A percentile compares a stretch with the other conserved stretches of the same genome.
phyloP scores from a whole-genome alignment of 2,888 invertebrate genomes.

The Caenorhabditis zanzibari region DNA sequence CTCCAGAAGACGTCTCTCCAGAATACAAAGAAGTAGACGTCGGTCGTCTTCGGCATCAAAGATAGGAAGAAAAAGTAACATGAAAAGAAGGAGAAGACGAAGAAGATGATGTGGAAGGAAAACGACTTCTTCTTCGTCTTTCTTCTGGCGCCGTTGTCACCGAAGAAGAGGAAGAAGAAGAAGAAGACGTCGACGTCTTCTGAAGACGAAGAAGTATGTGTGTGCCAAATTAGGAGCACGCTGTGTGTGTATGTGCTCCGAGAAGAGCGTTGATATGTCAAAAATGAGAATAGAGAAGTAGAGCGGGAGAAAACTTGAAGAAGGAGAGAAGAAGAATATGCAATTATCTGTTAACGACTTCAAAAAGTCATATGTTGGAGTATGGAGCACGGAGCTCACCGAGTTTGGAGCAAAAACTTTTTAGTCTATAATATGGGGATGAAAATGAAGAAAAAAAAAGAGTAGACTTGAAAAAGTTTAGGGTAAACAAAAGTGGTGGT shows the following conservation, averaged over 20 bases:
- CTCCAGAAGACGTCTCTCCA: slow-evolving; percentile 3
- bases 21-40: slow-evolving; percentile 44
- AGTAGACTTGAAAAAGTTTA: slow-evolving; percentile 5
- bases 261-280: slow-evolving; percentile 51
- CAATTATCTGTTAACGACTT: slow-evolving; percentile 67
- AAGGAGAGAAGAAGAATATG: slow-evolving; percentile 54
- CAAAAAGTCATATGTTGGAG: too few species aligned
- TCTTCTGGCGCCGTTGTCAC: slow-evolving; percentile 37
- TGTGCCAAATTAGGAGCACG: slow-evolving; percentile 58
- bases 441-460: slow-evolving; percentile 15
- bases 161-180: slow-evolving; percentile 23
- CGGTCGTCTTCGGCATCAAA: slow-evolving; percentile 12
- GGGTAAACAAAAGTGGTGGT: slow-evolving; percentile 3
- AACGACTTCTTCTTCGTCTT: slow-evolving; percentile 48
- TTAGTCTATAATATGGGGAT: slow-evolving; percentile 6
- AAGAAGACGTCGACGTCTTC: slow-evolving; percentile 19
- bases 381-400: too few species aligned
- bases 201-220: slow-evolving; percentile 52
- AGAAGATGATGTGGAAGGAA: slow-evolving; percentile 48
- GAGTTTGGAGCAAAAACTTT: not conserved
- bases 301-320: not conserved
- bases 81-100: slow-evolving; percentile 13
- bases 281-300: slow-evolving; percentile 35
- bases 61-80: slow-evolving; percentile 45
- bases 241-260: not conserved